Base-by-base conservation (phyloP, 2,888 invertebrate genomes). In the Protophormia terraenovae region DNA sequence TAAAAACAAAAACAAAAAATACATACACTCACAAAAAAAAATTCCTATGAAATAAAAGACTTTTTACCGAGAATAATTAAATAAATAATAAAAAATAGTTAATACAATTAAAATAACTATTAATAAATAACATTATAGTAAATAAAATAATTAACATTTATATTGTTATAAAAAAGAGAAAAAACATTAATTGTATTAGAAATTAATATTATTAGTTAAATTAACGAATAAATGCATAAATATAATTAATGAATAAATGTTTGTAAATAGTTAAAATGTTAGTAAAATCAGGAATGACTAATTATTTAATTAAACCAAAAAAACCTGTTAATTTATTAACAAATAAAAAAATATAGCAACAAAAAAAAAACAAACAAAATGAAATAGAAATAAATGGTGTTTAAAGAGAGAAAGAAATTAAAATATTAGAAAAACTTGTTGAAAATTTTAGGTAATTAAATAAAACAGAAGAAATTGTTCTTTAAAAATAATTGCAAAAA, bases 21-120 rank as follows among this genome's bases (percentile, higher is more conserved):
- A 50, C 64, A 83, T 71, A 78, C 79, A 86, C 83, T 77, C 83
- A 80, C 83, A 80, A 24, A 64, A 83, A 76, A 87, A 88, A 92
- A 91, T 91, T 91, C 91, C 91, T 91, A 91, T 90, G 91, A 91
- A 91, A 91, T 92, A 88, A 91, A 91, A 91, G 91, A 91, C 91
- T 91, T 91, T 91, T 82, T 69, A 83, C 29, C 41, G 41, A 78
- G 62, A 73, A 77, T 55, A 81, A 73, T 55, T 62, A 58, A 76
- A 27, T 29, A 67, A 88, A 88, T 87, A 89, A 89, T 88, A 89
- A 87, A 86, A 87, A 88, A 50, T 64, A 75, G 35, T 35, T 14
- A 62, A 47, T 41, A 66, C 8, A 6, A 29, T 66, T 19, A 62
- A 67, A 67, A 69, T n/a, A 35, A 14, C 10, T 55, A 29, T 41